Percentiles rank a stretch among this genome's conserved stretches.
These are phyloP conservation scores for Drosophila pseudoananassae DNA, from an alignment of 1,140 invertebrate species.

Conservation along the genomic window DNA sequence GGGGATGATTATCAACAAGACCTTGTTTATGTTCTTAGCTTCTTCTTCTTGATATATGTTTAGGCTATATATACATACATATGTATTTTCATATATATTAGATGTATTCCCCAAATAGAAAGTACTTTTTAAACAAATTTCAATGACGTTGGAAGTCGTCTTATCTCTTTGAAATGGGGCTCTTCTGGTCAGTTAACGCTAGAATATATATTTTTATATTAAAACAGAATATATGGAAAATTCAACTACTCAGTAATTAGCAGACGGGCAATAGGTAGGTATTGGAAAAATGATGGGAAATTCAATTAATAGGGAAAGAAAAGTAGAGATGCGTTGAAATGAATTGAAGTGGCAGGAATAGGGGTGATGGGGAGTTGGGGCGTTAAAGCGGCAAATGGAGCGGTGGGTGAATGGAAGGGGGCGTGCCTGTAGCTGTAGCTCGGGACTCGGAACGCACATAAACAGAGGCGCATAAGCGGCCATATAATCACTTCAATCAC, in stretches of 20 bases:
- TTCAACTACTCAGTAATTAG: neutral
- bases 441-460: constrained; percentile 31
- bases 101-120: no score
- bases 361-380: neutral
- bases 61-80: no score
- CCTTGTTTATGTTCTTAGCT: no score
- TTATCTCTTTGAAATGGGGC: no score
- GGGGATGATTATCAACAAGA: no score
- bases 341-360: constrained; percentile 22
- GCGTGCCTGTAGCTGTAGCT: neutral
- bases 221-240: no score
- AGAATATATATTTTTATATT: no score
- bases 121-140: no score
- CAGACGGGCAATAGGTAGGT: constrained; percentile 17
- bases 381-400: neutral
- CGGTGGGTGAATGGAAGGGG: constrained; percentile 11
- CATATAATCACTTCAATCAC: constrained; percentile 81
- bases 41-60: no score
- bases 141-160: no score
- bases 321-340: neutral
- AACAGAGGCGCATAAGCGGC: constrained; percentile 71
- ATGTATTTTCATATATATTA: no score
- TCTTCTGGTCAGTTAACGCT: no score
- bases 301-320: constrained; percentile 38
- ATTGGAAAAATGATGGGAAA: constrained; percentile 44